These are phyloP conservation scores for Epirrhoe alternata DNA, from an alignment of 2,888 invertebrate genomes.

Conservation along the genomic window DNA sequence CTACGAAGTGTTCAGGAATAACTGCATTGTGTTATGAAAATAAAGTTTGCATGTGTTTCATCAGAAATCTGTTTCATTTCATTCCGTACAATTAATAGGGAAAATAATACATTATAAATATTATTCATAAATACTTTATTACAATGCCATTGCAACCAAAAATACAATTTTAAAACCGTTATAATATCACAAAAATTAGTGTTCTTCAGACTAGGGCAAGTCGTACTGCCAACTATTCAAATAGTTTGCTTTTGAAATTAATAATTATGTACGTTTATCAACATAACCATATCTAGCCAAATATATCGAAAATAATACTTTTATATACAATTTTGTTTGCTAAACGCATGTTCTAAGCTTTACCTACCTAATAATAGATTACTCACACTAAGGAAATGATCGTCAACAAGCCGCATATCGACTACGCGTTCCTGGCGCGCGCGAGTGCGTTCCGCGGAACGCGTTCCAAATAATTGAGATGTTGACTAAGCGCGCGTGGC, in stretches of 20 bases:
- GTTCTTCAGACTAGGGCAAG: slow-evolving; percentile 23
- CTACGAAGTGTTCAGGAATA: slow-evolving; percentile 50
- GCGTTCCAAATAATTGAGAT: too few species aligned
- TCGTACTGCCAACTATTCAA: neutral
- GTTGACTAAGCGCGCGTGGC: too few species aligned
- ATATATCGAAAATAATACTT: too few species aligned
- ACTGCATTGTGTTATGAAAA: slow-evolving; percentile 64
- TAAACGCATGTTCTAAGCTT: too few species aligned
- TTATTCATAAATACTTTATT: slow-evolving; percentile 10
- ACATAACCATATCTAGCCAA: neutral
- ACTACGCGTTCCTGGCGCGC: too few species aligned
- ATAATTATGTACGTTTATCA: neutral
- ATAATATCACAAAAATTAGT: slow-evolving; percentile 49
- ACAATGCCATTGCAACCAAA: slow-evolving; percentile 16
- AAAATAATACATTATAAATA: neutral
- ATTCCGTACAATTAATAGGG: neutral
- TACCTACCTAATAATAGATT: too few species aligned
- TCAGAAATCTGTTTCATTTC: slow-evolving; percentile 45
- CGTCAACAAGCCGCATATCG: too few species aligned
- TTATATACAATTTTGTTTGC: too few species aligned
- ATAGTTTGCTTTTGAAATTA: neutral
- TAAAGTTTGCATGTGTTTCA: slow-evolving; percentile 72
- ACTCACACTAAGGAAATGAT: too few species aligned
- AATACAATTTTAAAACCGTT: slow-evolving; percentile 7
- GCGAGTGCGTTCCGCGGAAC: too few species aligned